These are phyloP conservation scores for Centropyge bicolor DNA, from an alignment of 2,797 vertebrate species.

Conservation along the genomic window DNA sequence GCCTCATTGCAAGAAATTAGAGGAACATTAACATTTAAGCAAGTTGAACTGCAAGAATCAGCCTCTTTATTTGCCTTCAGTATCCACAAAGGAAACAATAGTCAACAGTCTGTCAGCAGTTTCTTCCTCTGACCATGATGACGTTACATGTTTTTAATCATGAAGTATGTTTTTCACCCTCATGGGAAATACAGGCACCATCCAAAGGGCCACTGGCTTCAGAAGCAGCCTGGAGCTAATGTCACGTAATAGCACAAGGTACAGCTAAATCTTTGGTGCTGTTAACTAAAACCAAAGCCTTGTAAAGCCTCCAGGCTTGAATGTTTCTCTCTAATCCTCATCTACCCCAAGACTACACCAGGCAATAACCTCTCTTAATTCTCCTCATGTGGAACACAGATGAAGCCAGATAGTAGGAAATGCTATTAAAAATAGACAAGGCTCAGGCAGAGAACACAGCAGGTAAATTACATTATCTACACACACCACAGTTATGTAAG, in stretches of 20 bases:
- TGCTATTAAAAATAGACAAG: slow-evolving; percentile 49
- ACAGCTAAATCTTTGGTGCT: slow-evolving; percentile 32
- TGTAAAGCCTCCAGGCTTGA: slow-evolving; percentile 29
- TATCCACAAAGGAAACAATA: background rate
- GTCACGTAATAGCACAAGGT: slow-evolving; percentile 19
- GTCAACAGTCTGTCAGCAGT: background rate
- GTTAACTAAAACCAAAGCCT: slow-evolving; percentile 48
- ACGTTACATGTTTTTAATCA: slow-evolving; percentile 28
- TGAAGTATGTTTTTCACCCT: slow-evolving; percentile 15
- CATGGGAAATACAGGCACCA: slow-evolving; percentile 18
- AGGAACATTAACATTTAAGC: background rate
- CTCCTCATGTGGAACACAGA: slow-evolving; percentile 37
- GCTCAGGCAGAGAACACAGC: background rate
- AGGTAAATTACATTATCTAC: slow-evolving; percentile 45
- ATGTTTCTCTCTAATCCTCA: slow-evolving; percentile 1
- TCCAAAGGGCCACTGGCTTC: slow-evolving; percentile 24
- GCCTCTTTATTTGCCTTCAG: background rate
- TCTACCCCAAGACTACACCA: background rate
- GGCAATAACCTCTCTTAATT: slow-evolving; percentile 29
- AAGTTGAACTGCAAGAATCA: slow-evolving; percentile 3
- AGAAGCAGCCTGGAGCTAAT: slow-evolving; percentile 34
- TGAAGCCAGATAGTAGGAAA: slow-evolving; percentile 48
- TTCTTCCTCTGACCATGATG: slow-evolving; percentile 2
- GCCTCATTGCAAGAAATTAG: background rate
- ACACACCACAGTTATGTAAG: slow-evolving; percentile 26